Evolutionary conservation across 2,888 invertebrate species (phyloP).

Genomic region (Pristionchus exspectatus): DNA sequence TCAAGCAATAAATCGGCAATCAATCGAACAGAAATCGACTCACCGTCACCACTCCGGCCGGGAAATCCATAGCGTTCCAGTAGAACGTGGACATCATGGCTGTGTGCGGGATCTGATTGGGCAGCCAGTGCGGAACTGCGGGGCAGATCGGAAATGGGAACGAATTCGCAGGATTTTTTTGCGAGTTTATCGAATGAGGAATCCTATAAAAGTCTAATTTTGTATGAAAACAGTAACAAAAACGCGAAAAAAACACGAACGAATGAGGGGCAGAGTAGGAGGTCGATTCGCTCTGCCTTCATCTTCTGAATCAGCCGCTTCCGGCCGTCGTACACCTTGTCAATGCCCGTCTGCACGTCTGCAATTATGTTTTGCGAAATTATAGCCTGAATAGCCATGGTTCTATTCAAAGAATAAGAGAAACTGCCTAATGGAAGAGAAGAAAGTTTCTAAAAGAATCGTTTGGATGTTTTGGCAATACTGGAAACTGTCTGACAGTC

Average conservation of each 20-base stretch:
- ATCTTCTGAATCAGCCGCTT: background rate
- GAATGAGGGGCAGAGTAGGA: background rate
- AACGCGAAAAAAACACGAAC: background rate
- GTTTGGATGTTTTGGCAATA: no score
- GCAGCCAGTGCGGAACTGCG: background rate
- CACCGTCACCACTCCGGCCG: background rate
- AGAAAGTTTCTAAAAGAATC: no score
- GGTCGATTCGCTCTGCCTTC: background rate
- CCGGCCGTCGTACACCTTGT: background rate
- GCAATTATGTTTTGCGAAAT: background rate
- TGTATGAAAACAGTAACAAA: background rate
- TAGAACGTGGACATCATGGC: background rate
- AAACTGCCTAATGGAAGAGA: no score
- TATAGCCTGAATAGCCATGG: no score
- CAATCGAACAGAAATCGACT: background rate
- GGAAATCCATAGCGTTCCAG: background rate
- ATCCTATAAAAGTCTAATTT: no score
- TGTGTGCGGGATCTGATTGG: background rate
- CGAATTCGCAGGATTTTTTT: no score
- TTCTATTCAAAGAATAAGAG: no score
- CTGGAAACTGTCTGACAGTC: no score
- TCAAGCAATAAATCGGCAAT: no score
- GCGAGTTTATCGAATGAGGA: no score
- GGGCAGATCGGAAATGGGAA: no score
- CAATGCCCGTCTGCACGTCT: background rate